A percentile compares a stretch with the other conserved stretches of the same genome.
phyloP scores from a whole-genome alignment of 1,140 invertebrate species.

The Drosophila nigrodunni region DNA sequence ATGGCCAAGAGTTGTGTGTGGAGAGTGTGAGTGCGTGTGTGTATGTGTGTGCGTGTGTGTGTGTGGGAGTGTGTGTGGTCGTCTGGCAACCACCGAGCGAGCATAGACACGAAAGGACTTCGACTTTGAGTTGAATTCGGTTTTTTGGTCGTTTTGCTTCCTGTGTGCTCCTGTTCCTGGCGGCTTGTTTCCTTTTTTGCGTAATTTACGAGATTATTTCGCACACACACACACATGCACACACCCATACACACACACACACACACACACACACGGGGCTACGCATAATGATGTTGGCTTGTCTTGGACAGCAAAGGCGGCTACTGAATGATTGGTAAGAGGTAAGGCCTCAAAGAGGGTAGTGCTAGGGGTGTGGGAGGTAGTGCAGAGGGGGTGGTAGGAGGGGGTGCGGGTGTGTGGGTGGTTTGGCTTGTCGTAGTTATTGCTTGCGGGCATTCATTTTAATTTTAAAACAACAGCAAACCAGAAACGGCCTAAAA shows the following conservation, averaged over 20 bases:
- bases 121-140: slow-evolving; percentile 18
- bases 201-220: slow-evolving; percentile 83
- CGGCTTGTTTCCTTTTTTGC: slow-evolving; percentile 75
- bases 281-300: slow-evolving; percentile 83
- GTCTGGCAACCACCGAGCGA: slow-evolving; percentile 71
- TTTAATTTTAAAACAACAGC: slow-evolving; percentile 83
- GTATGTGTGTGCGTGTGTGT: slow-evolving; percentile 31
- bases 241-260: slow-evolving; percentile 39
- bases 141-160: slow-evolving; percentile 22
- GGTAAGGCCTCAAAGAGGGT: not conserved
- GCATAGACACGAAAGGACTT: slow-evolving; percentile 22
- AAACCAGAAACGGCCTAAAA: slow-evolving; percentile 68
- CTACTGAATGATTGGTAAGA: slow-evolving; percentile 28
- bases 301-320: slow-evolving; percentile 70
- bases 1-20: slow-evolving; percentile 22
- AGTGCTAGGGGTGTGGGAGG: not conserved
- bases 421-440: slow-evolving; percentile 70
- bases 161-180: slow-evolving; percentile 39
- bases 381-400: not conserved
- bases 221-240: slow-evolving; percentile 62
- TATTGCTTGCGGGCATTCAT: slow-evolving; percentile 83
- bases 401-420: slow-evolving; percentile 16
- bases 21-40: slow-evolving; percentile 22
- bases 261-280: slow-evolving; percentile 50
- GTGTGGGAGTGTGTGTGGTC: slow-evolving; percentile 47